phyloP scores from a whole-genome alignment of 2,113 vertebrate genomes.

The Tricholaema leucomelas region DNA sequence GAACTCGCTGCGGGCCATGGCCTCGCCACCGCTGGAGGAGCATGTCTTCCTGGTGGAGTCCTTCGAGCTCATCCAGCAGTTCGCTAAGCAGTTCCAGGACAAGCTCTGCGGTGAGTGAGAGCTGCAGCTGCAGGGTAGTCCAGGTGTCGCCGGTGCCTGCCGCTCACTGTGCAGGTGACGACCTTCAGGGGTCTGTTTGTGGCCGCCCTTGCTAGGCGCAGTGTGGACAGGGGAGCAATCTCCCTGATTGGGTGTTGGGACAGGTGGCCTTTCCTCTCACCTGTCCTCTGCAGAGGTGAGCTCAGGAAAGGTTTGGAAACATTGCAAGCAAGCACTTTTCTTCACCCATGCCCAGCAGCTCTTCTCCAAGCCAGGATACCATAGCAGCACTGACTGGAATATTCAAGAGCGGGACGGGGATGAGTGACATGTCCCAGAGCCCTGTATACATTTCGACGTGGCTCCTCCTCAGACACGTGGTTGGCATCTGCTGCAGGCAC shows the following conservation, averaged over 20 bases:
- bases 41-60: slow-evolving; percentile 96
- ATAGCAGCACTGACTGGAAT: background rate
- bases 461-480: background rate
- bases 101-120: slow-evolving; percentile 89
- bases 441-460: rapidly evolving
- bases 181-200: background rate
- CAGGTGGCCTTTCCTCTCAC: background rate
- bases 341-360: background rate
- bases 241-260: rapidly evolving
- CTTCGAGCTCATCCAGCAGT: slow-evolving; percentile 94
- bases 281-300: background rate
- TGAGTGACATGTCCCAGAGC: background rate
- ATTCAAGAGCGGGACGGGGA: background rate
- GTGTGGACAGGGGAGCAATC: background rate
- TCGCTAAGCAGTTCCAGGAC: slow-evolving; percentile 92
- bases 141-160: background rate
- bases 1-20: slow-evolving; percentile 92
- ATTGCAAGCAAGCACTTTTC: background rate
- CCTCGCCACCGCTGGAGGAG: slow-evolving; percentile 88
- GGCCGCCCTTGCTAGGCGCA: background rate
- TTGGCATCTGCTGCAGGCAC: background rate
- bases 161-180: background rate
- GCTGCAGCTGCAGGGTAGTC: rapidly evolving
- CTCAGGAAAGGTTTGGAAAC: background rate
- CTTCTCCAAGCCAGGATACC: background rate